Conservation (phyloP, 2,797 vertebrate species). For the Otus scops region DNA sequence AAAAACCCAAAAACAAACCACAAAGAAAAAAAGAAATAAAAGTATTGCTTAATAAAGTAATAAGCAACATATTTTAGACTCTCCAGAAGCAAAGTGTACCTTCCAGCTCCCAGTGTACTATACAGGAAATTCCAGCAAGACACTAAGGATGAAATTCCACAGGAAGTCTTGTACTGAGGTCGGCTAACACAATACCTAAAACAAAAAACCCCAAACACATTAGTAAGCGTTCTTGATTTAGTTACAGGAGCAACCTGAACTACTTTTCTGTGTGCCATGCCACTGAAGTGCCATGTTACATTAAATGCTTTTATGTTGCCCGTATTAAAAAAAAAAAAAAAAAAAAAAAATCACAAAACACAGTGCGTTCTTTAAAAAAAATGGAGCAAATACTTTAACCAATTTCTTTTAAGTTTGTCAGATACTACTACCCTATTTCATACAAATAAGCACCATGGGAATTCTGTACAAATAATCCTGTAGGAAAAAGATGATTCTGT, state of each 20-base stretch:
- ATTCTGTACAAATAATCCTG: background rate
- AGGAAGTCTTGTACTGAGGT: constrained; percentile 98
- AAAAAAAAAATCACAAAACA: background rate
- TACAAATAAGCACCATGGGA: background rate
- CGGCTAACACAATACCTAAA: constrained; percentile 97
- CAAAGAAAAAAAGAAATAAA: background rate
- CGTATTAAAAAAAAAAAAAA: background rate
- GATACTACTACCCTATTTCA: background rate
- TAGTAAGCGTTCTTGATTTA: background rate
- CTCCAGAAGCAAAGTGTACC: constrained; percentile 69
- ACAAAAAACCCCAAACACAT: background rate
- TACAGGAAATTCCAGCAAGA: constrained; percentile 99
- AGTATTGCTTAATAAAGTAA: background rate
- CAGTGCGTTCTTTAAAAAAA: background rate
- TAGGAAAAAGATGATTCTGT: background rate
- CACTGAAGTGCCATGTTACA: background rate
- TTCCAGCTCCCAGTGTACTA: constrained; percentile 94
- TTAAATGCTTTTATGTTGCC: background rate
- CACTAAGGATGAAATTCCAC: constrained; percentile 95
- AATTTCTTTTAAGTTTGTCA: background rate
- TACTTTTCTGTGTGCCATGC: background rate
- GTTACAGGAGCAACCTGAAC: background rate
- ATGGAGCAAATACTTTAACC: background rate
- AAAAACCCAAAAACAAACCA: background rate
- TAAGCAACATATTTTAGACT: background rate